Percentiles rank a stretch among this genome's conserved stretches.
Conservation (phyloP, 2,113 vertebrate species). For the Sporophila hypoxantha region DNA sequence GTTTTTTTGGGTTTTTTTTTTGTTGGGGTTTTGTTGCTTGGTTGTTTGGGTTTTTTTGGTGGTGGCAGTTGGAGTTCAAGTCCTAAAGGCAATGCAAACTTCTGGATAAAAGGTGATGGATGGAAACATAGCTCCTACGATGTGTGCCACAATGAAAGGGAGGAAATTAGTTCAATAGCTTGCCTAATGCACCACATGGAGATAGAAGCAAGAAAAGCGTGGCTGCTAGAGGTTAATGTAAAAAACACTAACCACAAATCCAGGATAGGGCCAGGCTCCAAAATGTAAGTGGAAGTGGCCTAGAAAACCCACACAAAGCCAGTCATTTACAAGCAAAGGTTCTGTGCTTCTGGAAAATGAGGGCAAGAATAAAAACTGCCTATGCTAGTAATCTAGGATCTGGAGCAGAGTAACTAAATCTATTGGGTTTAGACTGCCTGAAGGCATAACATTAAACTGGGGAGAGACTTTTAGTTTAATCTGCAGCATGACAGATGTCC, state of each 20-base stretch:
- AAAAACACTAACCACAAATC: constrained; percentile 45
- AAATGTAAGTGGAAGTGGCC: neutral
- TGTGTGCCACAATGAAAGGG: neutral
- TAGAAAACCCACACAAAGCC: constrained; percentile 28
- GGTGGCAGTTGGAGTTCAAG: neutral
- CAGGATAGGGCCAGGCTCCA: neutral
- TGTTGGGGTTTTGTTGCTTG: neutral
- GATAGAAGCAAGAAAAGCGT: neutral
- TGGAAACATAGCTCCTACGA: neutral
- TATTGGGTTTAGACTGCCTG: constrained; percentile 43
- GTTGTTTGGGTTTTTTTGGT: neutral
- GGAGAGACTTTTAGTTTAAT: constrained; percentile 56
- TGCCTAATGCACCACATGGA: neutral
- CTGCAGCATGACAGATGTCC: constrained; percentile 59
- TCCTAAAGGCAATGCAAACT: neutral
- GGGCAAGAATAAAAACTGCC: constrained; percentile 16
- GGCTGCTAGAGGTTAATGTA: neutral
- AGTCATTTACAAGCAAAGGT: constrained; percentile 12
- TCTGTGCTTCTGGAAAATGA: constrained; percentile 38
- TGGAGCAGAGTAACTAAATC: constrained; percentile 48
- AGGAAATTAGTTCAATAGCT: constrained; percentile 6
- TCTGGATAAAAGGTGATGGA: neutral
- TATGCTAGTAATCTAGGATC: constrained; percentile 46
- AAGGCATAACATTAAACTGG: constrained; percentile 57
- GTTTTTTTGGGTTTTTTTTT: too few relatives aligned